Evolutionary conservation across 2,113 vertebrate genomes (phyloP).

Genomic region (Theristicus caerulescens): DNA sequence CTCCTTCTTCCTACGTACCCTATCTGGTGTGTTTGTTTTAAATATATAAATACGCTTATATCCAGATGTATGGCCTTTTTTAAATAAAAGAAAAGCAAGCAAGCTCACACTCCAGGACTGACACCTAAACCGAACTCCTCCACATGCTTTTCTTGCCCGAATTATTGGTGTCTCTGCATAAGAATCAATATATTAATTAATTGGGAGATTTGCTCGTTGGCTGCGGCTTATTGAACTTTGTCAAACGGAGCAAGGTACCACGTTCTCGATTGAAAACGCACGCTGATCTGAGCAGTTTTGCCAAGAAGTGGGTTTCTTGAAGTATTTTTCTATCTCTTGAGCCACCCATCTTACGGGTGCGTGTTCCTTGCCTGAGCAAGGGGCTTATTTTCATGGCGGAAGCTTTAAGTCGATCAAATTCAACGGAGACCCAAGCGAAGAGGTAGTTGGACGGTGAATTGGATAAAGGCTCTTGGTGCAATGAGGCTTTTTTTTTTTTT

Average conservation of each 20-base stretch:
- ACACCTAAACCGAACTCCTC: background rate
- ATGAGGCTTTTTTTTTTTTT: no score
- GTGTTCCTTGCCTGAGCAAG: background rate
- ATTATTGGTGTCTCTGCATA: background rate
- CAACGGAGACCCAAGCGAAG: background rate
- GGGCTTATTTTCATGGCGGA: accelerated
- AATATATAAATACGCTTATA: background rate
- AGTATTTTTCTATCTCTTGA: background rate
- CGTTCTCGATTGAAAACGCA: background rate
- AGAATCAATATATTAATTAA: background rate
- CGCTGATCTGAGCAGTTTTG: background rate
- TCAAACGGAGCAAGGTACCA: background rate
- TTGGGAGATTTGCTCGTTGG: background rate
- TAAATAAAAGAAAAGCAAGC: background rate
- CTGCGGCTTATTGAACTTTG: background rate
- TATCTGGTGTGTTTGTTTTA: background rate
- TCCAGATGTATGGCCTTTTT: background rate
- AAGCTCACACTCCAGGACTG: background rate
- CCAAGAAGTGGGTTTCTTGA: background rate
- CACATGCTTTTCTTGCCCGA: background rate
- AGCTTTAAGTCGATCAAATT: background rate
- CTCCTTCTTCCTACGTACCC: background rate
- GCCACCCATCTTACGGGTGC: accelerated
- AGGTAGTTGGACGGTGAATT: background rate
- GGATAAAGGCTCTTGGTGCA: background rate